Evolutionary conservation across 2,113 vertebrate genomes (phyloP), one percentile per base, ranked within the genome.

Genomic region (Callopanchax toddi): DNA sequence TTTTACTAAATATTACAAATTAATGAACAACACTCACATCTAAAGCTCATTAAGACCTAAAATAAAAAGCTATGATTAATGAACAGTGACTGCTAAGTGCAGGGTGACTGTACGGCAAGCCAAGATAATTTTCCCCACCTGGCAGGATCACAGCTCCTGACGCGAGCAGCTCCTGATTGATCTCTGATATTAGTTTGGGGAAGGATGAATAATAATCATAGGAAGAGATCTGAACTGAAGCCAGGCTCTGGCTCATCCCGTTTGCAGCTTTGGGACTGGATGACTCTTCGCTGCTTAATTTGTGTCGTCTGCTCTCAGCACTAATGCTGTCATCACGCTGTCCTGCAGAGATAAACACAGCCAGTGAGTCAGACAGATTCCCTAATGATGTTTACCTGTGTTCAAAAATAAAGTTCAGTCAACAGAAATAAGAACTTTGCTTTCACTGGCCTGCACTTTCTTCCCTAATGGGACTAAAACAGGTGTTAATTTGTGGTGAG

Each of bases 141-240:
- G 93, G 92, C 22, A 94, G 67, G 8, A 80, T 80, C 53, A 93
- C 25, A 15, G 88, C 89, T 4, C 91, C 93, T 0, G 92, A 94
- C n/a, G 83, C 74, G 49, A 95, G 87, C 65, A 94, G 87, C 26
- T 92, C 91, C 32, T 86, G 85, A 66, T 87, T 91, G 67, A 93
- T 71, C 43, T 91, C 91, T 55, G 92, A 85, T 51, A 86, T 74
- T 26, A 80, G 78, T 37, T 68, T 86, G 36, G 91, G 89, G 22
- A 85, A 62, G 0, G 58, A 59, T n/a, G 26, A 16, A 22, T 23
- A 32, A n/a, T 52, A 58, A 44, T 82, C 82, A 45, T 21, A 67
- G 2, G 70, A 25, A 17, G 71, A 58, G 34, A 37, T 68, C 2
- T 74, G 37, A 5, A 46, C 29, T 2, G 63, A 55, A 17, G 69